A percentile compares a stretch with the other conserved stretches of the same genome.
Evolutionary conservation across 2,113 vertebrate species (phyloP).

Genomic region (Sturnus vulgaris): DNA sequence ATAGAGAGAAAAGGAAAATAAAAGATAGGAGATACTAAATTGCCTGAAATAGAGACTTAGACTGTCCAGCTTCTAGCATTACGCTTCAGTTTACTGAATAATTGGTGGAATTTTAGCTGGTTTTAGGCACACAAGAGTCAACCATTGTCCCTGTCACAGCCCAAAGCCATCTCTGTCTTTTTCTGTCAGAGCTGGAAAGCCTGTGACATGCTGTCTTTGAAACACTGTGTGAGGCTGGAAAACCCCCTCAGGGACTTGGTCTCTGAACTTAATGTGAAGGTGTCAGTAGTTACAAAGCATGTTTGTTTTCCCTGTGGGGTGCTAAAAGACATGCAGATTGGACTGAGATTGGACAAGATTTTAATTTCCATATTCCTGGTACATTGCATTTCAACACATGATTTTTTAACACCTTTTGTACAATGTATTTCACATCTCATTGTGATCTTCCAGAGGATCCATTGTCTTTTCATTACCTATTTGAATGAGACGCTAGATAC

Average conservation of each 20-base stretch:
- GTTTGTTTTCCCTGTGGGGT: slow-evolving; percentile 1
- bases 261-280: background rate
- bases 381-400: background rate
- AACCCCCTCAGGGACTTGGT: background rate
- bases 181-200: background rate
- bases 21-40: slow-evolving; percentile 46
- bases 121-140: background rate
- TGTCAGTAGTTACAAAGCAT: slow-evolving; percentile 1
- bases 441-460: background rate
- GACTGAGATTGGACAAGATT: background rate
- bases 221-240: background rate
- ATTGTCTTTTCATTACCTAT: background rate
- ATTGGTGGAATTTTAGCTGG: slow-evolving; percentile 6
- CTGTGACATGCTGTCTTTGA: background rate
- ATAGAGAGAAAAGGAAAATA: slow-evolving; percentile 32
- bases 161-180: slow-evolving; percentile 17
- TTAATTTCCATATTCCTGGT: background rate
- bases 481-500: background rate
- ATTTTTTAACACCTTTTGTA: background rate
- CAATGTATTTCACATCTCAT: background rate
- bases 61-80: background rate
- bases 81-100: background rate
- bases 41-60: slow-evolving; percentile 25
- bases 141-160: background rate
- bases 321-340: background rate